These are phyloP conservation scores for Zaprionus lineosus DNA, from an alignment of 2,888 invertebrate species.

Conservation along the genomic window DNA sequence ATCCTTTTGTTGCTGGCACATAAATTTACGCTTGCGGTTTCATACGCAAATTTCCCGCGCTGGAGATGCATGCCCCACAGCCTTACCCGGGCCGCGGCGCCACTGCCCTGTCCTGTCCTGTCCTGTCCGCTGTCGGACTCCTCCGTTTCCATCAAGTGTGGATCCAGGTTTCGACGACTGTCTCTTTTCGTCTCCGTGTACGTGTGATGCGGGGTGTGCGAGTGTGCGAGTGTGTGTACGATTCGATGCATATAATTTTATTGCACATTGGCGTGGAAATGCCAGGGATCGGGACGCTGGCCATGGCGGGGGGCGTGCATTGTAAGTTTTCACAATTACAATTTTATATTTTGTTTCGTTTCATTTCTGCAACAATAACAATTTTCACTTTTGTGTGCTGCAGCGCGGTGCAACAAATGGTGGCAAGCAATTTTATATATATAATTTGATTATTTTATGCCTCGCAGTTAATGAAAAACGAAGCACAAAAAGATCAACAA, in stretches of 20 bases:
- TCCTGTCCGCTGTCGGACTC: slow-evolving; percentile 35
- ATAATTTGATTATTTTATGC: slow-evolving; percentile 81
- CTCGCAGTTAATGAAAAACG: slow-evolving; percentile 61
- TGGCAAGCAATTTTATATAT: slow-evolving; percentile 48
- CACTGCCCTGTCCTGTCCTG: too few species aligned
- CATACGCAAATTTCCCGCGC: slow-evolving; percentile 64
- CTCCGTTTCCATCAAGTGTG: slow-evolving; percentile 57
- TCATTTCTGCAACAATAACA: too few species aligned
- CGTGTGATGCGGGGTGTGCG: slow-evolving; percentile 5
- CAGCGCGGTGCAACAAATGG: slow-evolving; percentile 27
- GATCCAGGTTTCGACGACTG: slow-evolving; percentile 9
- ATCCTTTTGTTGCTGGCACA: slow-evolving; percentile 46
- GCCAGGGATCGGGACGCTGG: slow-evolving; percentile 5
- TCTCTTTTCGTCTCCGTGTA: slow-evolving; percentile 2
- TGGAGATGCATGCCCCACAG: too few species aligned
- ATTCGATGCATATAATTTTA: slow-evolving; percentile 73
- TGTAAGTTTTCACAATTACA: slow-evolving; percentile 77
- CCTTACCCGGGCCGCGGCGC: too few species aligned
- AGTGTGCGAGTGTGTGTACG: slow-evolving; percentile 29
- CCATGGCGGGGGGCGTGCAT: slow-evolving; percentile 40
- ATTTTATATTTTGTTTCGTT: slow-evolving; percentile 34
- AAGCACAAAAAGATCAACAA: slow-evolving; percentile 25
- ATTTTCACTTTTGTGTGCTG: slow-evolving; percentile 59
- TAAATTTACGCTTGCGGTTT: slow-evolving; percentile 81
- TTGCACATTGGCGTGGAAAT: slow-evolving; percentile 50